A percentile compares a stretch with the other conserved stretches of the same genome.
Conservation (phyloP, 2,113 vertebrate species). For the Tychaedon coryphoeus region DNA sequence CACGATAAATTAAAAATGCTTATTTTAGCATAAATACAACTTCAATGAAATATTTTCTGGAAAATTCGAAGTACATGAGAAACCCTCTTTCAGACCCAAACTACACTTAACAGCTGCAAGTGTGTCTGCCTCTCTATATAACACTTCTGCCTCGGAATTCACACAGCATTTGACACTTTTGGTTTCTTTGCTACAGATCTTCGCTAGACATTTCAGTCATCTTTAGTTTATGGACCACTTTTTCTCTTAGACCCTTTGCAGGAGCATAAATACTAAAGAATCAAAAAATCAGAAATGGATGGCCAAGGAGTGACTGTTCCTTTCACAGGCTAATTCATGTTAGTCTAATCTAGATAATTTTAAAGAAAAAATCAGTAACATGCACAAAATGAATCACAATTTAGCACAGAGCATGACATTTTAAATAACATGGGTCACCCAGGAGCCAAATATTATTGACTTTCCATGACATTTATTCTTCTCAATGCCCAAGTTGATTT, state of each 20-base stretch:
- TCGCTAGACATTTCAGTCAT: neutral
- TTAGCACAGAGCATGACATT: slow-evolving; percentile 21
- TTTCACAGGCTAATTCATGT: neutral
- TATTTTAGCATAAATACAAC: neutral
- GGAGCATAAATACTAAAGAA: neutral
- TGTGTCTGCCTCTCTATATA: neutral
- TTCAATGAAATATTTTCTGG: neutral
- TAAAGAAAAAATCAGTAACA: neutral
- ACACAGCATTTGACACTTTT: neutral
- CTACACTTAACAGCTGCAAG: neutral
- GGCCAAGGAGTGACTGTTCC: neutral
- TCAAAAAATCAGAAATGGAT: neutral
- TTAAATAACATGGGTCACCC: slow-evolving; percentile 4
- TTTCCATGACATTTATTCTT: slow-evolving; percentile 43
- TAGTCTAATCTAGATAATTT: neutral
- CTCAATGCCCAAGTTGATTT: neutral
- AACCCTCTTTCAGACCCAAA: neutral
- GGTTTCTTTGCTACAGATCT: neutral
- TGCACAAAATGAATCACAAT: neutral
- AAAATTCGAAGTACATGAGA: neutral
- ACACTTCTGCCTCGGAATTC: neutral
- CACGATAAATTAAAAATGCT: neutral
- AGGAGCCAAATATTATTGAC: slow-evolving; percentile 10
- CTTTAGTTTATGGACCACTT: neutral
- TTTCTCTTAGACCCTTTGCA: neutral